Conservation (phyloP, 1,140 invertebrate species). For the Doryteuthis pealeii region DNA sequence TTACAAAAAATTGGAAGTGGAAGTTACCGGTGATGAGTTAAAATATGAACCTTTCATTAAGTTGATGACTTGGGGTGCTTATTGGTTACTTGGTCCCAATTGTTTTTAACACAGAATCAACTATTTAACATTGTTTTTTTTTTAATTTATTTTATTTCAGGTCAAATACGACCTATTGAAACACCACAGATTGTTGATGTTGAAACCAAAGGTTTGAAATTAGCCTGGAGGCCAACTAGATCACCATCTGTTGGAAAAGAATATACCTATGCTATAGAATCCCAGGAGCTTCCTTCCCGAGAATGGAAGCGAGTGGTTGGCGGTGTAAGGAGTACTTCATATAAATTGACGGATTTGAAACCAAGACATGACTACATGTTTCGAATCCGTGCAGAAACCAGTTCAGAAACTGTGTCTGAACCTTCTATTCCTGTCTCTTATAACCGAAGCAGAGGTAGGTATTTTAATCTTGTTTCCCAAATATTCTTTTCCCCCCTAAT, state of each 20-base stretch:
- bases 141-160: constrained; percentile 22
- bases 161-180: constrained; percentile 37
- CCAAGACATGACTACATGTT: constrained; percentile 97
- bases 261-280: constrained; percentile 44
- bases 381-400: constrained; percentile 92
- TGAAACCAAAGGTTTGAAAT: constrained; percentile 37
- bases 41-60: too few species aligned
- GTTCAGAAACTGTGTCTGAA: constrained; percentile 67
- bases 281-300: constrained; percentile 35
- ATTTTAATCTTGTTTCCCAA: too few species aligned
- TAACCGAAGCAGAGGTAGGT: constrained; percentile 42
- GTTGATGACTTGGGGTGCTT: too few species aligned
- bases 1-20: too few species aligned
- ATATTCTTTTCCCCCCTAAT: too few species aligned
- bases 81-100: too few species aligned
- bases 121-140: too few species aligned
- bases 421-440: constrained; percentile 44
- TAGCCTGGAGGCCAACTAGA: constrained; percentile 37
- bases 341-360: constrained; percentile 68
- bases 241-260: constrained; percentile 31
- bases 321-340: constrained; percentile 41
- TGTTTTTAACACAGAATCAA: too few species aligned
- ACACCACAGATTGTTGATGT: constrained; percentile 45
- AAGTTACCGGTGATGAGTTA: too few species aligned
- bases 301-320: constrained; percentile 42